These are phyloP conservation scores for Lissonota sp. DNA, from an alignment of 2,888 invertebrate genomes.

Conservation along the genomic window DNA sequence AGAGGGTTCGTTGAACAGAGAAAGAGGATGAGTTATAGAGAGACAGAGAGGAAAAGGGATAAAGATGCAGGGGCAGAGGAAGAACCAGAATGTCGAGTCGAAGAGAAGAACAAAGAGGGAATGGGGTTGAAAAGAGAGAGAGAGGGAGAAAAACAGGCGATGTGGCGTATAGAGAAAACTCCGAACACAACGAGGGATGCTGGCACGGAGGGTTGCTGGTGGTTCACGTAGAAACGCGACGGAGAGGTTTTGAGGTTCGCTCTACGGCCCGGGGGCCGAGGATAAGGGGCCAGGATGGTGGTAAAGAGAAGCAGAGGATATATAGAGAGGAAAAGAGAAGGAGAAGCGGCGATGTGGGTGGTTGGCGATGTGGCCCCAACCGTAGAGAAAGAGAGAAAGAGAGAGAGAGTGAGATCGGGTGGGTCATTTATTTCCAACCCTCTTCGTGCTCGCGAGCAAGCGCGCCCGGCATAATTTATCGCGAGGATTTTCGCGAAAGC, in stretches of 20 bases:
- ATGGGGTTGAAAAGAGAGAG: constrained; percentile 60
- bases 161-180: constrained; percentile 54
- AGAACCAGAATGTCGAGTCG: constrained; percentile 47
- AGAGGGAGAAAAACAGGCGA: constrained; percentile 41
- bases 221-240: constrained; percentile 34
- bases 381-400: constrained; percentile 14
- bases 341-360: constrained; percentile 69
- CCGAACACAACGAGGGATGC: constrained; percentile 51
- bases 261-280: constrained; percentile 57
- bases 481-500: constrained; percentile 84
- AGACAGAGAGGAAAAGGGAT: constrained; percentile 52
- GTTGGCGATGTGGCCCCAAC: constrained; percentile 52
- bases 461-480: constrained; percentile 83
- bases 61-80: constrained; percentile 42
- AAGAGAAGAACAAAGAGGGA: constrained; percentile 54
- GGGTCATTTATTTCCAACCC: constrained; percentile 83
- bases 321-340: constrained; percentile 68
- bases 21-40: constrained; percentile 60
- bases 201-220: constrained; percentile 45
- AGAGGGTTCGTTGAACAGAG: constrained; percentile 46
- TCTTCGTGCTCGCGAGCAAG: constrained; percentile 66
- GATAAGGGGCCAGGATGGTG: constrained; percentile 57
- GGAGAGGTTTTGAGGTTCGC: constrained; percentile 47
- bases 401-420: constrained; percentile 68
- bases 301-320: constrained; percentile 40